Base-by-base conservation (phyloP, 2,888 invertebrate species). In the Xanthostigma xanthostigma region DNA sequence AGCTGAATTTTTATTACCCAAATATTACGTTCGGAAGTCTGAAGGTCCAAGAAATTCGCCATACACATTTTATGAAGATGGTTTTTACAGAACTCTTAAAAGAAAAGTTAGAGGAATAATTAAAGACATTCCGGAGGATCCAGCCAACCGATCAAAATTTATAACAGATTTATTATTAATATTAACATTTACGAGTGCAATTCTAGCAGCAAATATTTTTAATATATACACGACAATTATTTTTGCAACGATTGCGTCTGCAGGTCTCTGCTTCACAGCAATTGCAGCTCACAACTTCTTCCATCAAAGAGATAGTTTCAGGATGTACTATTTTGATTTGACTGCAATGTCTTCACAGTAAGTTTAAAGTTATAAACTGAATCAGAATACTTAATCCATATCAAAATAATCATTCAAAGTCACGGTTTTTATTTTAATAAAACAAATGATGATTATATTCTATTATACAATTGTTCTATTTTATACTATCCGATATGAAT, bases 271-370 rank as follows among this genome's bases (percentile, higher is more conserved):
- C 1, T 74, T 79, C 70, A 68, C 76, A 0, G 67, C 73, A 0
- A 72, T 82, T 10, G 71, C 73, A 3, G 75, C 80, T 0, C 89
- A 89, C 61, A 89, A 88, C 62, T 89, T 79, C 59, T 78, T 86
- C 56, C 89, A 89, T 60, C 75, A 76, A 57, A 76, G 71, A 51
- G 79, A 85, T 50, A 86, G 79, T 61, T 84, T 82, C 73, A 75
- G 85, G 49, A 86, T 86, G 82, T 83, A 80, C 59, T 76, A 83
- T 50, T 84, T 84, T 58, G 83, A 87, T 58, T 65, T 89, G 51
- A 72, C 75, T 13, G 60, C 79, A 55, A 70, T 84, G 72, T 78
- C 79, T 2, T 77, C 79, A 45, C 71, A 73, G 79, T 79, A 62
- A 61, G 60, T 56, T 45, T 46, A 13, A 36, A 12, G 34, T 40